Evolutionary conservation across 92 coral and sea anemone genomes (phyloP).

Genomic region (Hydrozoanthus gracilis): DNA sequence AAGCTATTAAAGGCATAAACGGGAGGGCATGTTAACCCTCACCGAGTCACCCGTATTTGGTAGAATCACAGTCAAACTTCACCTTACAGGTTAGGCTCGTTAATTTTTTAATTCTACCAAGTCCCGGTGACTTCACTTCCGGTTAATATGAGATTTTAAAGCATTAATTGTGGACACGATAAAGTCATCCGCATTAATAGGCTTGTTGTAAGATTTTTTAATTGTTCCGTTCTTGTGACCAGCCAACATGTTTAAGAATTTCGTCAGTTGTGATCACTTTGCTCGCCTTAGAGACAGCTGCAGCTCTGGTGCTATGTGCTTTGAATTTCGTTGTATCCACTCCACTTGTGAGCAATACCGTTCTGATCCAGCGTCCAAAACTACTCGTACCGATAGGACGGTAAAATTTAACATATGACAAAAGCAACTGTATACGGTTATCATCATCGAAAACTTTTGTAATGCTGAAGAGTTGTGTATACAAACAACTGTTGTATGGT

Average conservation of each 20-base stretch:
- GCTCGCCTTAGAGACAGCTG: too few species aligned
- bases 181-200: conserved; percentile 9
- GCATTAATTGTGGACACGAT: conserved; percentile 52
- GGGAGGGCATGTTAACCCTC: background rate
- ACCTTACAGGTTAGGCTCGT: too few species aligned
- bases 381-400: background rate
- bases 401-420: background rate
- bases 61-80: too few species aligned
- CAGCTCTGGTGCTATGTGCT: too few species aligned
- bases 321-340: too few species aligned
- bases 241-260: too few species aligned
- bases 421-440: background rate
- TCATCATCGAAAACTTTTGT: background rate
- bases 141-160: too few species aligned
- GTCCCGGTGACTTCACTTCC: too few species aligned
- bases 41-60: conserved; percentile 29
- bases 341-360: too few species aligned
- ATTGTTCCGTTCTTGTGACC: conserved; percentile 37
- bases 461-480: conserved; percentile 28
- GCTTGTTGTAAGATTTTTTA: conserved; percentile 55
- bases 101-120: too few species aligned
- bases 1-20: too few species aligned
- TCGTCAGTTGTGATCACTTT: conserved; percentile 42
- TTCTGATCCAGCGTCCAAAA: background rate
- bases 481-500: conserved; percentile 15